A percentile compares a stretch with the other conserved stretches of the same genome.
Conservation (phyloP, 2,113 vertebrate genomes). For the Spizaetus ornatus region DNA sequence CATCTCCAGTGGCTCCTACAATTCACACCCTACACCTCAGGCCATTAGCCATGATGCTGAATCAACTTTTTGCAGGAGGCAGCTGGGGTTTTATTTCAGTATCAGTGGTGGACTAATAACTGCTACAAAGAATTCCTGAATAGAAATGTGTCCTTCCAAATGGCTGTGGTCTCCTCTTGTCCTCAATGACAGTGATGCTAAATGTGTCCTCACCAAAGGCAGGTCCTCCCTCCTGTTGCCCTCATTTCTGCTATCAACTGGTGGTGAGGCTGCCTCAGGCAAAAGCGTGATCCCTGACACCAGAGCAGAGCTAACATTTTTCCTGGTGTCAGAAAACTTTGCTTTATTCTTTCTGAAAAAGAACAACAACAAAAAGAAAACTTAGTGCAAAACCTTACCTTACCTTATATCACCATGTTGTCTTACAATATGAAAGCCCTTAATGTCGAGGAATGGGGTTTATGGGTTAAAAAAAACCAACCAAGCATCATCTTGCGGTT, state of each 20-base stretch:
- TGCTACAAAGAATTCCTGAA: background rate
- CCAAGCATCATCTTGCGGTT: background rate
- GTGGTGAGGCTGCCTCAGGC: background rate
- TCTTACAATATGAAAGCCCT: background rate
- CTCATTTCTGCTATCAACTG: background rate
- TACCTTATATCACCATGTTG: background rate
- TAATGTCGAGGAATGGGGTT: rapidly evolving
- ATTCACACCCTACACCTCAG: rapidly evolving
- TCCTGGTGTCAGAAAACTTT: background rate
- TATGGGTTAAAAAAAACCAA: background rate
- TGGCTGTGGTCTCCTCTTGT: background rate
- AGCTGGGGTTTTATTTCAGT: background rate
- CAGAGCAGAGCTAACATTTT: background rate
- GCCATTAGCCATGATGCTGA: background rate
- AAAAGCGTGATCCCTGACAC: background rate
- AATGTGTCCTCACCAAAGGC: background rate
- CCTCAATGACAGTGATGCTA: background rate
- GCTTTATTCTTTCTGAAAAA: background rate
- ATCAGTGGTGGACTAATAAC: background rate
- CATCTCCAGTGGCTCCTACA: background rate
- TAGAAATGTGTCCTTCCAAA: background rate
- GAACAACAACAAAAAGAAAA: background rate
- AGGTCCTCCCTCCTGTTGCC: background rate
- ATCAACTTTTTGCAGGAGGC: background rate
- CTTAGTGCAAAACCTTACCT: background rate